Conservation (phyloP, 2,888 invertebrate species). For the Habroteleia sp. region DNA sequence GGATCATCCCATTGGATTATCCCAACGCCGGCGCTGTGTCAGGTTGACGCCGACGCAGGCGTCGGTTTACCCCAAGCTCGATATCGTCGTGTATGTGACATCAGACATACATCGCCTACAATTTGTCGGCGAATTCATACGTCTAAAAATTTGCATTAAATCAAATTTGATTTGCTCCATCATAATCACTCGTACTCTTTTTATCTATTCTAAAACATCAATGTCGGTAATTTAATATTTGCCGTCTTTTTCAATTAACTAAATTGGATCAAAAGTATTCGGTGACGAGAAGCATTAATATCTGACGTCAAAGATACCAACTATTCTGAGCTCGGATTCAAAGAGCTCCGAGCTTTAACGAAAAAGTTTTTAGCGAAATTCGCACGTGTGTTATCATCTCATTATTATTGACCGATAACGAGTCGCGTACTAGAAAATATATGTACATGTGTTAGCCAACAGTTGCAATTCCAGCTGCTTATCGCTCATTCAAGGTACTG, state of each 20-base stretch:
- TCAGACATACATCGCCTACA: background rate
- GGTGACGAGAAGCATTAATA: conserved; percentile 24
- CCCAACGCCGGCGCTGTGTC: conserved; percentile 69
- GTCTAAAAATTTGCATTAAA: background rate
- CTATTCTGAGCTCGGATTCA: conserved; percentile 30
- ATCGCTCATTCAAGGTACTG: conserved; percentile 50
- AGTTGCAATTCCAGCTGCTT: conserved; percentile 60
- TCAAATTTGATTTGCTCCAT: no score
- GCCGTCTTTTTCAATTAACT: background rate
- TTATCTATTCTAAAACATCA: conserved; percentile 9
- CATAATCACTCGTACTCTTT: no score
- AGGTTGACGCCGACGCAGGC: conserved; percentile 56
- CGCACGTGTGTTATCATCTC: conserved; percentile 31
- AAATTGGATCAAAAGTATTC: conserved; percentile 47
- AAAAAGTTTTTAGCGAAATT: conserved; percentile 35
- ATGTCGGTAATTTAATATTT: conserved; percentile 19
- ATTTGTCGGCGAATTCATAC: conserved; percentile 2
- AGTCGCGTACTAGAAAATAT: conserved; percentile 24
- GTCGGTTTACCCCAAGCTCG: conserved; percentile 24
- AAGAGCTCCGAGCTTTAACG: conserved; percentile 5
- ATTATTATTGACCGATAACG: conserved; percentile 57
- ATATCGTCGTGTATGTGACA: conserved; percentile 20
- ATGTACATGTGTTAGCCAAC: conserved; percentile 53
- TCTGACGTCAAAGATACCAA: conserved; percentile 40
- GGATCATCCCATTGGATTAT: conserved; percentile 81